Base-by-base conservation (phyloP, 2,888 invertebrate genomes). In the Geophilus truncorum region DNA sequence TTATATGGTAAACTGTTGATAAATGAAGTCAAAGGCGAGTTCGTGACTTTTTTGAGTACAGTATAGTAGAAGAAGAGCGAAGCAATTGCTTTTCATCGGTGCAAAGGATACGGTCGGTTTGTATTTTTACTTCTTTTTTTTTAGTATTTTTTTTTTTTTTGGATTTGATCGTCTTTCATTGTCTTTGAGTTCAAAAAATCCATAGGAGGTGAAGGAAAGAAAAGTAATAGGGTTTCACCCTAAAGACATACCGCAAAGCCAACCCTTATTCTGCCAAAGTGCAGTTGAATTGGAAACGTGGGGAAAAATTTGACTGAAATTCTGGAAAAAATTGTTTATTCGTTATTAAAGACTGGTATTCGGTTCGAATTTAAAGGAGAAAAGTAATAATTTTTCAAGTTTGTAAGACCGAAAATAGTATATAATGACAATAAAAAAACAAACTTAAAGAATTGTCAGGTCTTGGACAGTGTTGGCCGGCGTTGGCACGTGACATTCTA, bases 181-280 rank as follows among this genome's bases (percentile, higher is more conserved):
- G 57, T 62, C 57, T 62, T 18, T 23, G 57, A 62, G 23, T 62
- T 62, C 57, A 62, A 62, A 62, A 62, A 62, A 62, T 18, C 57
- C 57, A 12, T n/a, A 0, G 6, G 57, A 18, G 18, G 18, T n/a
- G 21, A 62, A 57, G 21, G 23, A 9, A 2, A 62, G 57, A 62
- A 62, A 62, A 62, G 57, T 62, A 62, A 62, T 62, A 62, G 57
- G 21, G n/a, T 62, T 62, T 62, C 57, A 62, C 57, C 57, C 57
- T n/a, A 23, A 62, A 62, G 57, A 18, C 57, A 23, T 18, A 62
- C 57, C 57, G 57, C 57, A 62, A 62, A 62, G 57, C 57, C 57
- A 18, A n/a, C 57, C 57, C 23, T 62, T 62, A 62, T 62, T 62
- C 57, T 18, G 10, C 57, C n/a, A 62, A 40, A 40, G 40, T 40